phyloP scores from a whole-genome alignment of 2,888 invertebrate species.

The Shargacucullia verbasci region DNA sequence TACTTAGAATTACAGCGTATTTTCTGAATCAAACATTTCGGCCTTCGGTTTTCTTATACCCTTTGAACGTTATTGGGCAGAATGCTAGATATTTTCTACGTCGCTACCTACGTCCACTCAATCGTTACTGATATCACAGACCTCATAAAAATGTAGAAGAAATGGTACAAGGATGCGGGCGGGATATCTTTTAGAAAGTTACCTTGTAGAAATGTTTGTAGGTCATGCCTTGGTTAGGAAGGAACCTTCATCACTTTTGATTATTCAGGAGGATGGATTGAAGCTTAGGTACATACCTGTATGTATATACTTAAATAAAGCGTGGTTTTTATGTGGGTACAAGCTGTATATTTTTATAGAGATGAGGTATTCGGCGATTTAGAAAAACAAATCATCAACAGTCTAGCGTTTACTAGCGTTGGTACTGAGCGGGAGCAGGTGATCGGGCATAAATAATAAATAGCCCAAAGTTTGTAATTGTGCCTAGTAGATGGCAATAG shows the following conservation, averaged over 20 bases:
- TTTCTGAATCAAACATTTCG: slow-evolving; percentile 24
- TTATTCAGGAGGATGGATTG: neutral
- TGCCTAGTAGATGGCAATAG: too few species aligned
- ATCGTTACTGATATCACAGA: slow-evolving; percentile 46
- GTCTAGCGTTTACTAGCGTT: too few species aligned
- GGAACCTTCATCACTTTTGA: slow-evolving; percentile 29
- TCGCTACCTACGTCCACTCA: slow-evolving; percentile 48
- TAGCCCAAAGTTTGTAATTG: too few species aligned
- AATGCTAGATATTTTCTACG: slow-evolving; percentile 56
- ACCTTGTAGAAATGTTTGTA: slow-evolving; percentile 37
- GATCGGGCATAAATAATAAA: too few species aligned
- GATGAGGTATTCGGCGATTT: too few species aligned
- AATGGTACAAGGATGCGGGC: slow-evolving; percentile 36
- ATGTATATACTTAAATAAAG: too few species aligned
- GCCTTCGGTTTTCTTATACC: slow-evolving; percentile 39
- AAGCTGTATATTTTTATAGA: too few species aligned
- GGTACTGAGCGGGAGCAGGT: too few species aligned
- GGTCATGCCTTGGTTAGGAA: slow-evolving; percentile 30
- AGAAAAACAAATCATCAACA: too few species aligned
- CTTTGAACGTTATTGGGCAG: slow-evolving; percentile 36
- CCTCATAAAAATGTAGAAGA: slow-evolving; percentile 42
- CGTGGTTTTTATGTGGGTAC: too few species aligned
- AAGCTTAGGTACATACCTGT: neutral
- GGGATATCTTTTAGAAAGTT: slow-evolving; percentile 28
- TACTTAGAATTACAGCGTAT: slow-evolving; percentile 23